Conservation (phyloP, 2,888 invertebrate species). For the Pyrrhosoma nymphula region DNA sequence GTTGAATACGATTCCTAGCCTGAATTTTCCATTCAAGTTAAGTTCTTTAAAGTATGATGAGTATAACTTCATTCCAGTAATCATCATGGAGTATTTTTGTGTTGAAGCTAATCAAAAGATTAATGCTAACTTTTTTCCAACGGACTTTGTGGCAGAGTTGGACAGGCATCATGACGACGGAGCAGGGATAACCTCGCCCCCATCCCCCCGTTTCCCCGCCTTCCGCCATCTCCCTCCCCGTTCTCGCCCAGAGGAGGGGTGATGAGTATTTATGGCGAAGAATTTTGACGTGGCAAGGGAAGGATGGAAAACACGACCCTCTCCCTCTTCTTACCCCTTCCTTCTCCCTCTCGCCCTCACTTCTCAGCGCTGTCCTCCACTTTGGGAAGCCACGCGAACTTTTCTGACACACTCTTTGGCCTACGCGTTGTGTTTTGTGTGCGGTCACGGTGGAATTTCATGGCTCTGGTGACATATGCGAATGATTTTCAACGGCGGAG, state of each 20-base stretch:
- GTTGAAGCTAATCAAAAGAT: too few species aligned
- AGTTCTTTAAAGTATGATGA: too few species aligned
- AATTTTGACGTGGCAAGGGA: neutral
- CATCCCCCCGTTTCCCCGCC: neutral
- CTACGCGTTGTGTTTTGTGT: neutral
- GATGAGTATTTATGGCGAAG: conserved; percentile 49
- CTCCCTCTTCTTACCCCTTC: neutral
- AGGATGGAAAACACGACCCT: neutral
- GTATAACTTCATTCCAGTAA: too few species aligned
- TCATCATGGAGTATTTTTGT: too few species aligned
- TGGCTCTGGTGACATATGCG: conserved; percentile 16
- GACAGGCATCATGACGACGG: neutral
- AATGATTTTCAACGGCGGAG: conserved; percentile 45
- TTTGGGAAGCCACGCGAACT: neutral
- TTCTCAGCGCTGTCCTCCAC: neutral
- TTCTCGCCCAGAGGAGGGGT: neutral
- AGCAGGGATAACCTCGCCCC: neutral
- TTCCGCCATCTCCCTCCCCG: neutral
- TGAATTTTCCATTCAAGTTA: too few species aligned
- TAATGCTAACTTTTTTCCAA: too few species aligned
- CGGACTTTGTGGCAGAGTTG: too few species aligned
- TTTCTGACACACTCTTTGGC: neutral
- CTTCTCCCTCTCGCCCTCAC: neutral
- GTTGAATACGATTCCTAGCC: too few species aligned
- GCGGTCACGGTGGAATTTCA: neutral